A percentile compares a stretch with the other conserved stretches of the same genome.
These are phyloP conservation scores for Isotomurus palustris DNA, from an alignment of 2,888 invertebrate species.

Conservation along the genomic window DNA sequence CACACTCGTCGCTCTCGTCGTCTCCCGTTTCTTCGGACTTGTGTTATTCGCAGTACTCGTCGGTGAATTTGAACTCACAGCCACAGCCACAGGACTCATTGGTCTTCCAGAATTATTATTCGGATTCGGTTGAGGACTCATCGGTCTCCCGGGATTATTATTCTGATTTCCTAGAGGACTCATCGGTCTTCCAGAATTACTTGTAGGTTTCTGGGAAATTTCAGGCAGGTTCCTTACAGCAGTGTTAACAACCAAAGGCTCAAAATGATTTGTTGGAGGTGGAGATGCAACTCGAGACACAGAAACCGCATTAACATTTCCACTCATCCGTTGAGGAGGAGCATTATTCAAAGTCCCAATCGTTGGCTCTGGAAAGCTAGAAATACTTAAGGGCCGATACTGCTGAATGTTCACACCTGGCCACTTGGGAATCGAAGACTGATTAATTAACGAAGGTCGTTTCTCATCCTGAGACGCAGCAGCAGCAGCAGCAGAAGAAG, in stretches of 20 bases:
- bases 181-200: too few species aligned
- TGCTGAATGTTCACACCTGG: constrained; percentile 34
- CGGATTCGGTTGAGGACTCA: too few species aligned
- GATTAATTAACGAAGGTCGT: background rate
- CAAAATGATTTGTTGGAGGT: constrained; percentile 19
- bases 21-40: constrained; percentile 18
- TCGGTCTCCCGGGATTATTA: background rate
- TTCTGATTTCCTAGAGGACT: background rate
- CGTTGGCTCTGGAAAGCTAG: constrained; percentile 31
- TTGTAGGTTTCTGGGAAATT: too few species aligned
- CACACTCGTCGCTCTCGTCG: constrained; percentile 38
- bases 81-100: too few species aligned
- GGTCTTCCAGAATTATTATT: too few species aligned
- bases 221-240: too few species aligned
- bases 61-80: too few species aligned
- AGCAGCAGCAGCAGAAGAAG: background rate
- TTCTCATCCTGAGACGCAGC: background rate
- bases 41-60: background rate
- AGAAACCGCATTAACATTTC: too few species aligned
- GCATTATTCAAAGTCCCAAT: too few species aligned
- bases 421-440: constrained; percentile 38
- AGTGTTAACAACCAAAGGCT: background rate
- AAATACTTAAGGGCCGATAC: constrained; percentile 37
- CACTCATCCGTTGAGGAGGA: constrained; percentile 7
- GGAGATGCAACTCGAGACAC: constrained; percentile 28